phyloP scores from a whole-genome alignment of 2,797 vertebrate species.

The Phyllotis vaccarum region DNA sequence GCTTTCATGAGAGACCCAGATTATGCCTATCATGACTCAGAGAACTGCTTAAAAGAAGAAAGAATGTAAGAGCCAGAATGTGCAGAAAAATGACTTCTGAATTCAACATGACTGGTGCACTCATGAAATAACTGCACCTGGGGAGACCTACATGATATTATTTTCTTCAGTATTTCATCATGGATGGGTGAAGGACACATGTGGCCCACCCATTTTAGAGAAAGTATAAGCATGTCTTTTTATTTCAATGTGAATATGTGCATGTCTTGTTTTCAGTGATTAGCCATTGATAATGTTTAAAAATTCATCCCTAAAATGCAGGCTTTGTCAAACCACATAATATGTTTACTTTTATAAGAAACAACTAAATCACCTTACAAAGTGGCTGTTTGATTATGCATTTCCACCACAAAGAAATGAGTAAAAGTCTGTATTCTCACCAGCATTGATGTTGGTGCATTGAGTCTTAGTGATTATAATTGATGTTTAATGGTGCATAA shows the following conservation, averaged over 20 bases:
- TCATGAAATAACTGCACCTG: background rate
- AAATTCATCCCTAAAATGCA: background rate
- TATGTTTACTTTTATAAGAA: background rate
- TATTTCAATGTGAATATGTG: too few relatives aligned
- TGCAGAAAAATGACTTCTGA: background rate
- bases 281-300: background rate
- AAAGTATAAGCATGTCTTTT: background rate
- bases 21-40: background rate
- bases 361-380: background rate
- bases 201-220: background rate
- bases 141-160: background rate
- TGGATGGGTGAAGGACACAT: background rate
- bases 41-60: background rate
- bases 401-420: background rate
- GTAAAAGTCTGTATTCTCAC: background rate
- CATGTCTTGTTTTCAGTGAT: background rate
- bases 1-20: background rate
- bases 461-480: background rate
- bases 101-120: background rate
- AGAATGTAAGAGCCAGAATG: background rate
- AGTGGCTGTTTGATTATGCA: background rate
- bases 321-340: background rate
- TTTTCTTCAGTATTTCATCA: background rate
- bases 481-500: background rate
- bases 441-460: background rate